A percentile compares a stretch with the other conserved stretches of the same genome.
These are phyloP conservation scores for Pangasianodon gigas DNA, from an alignment of 2,113 vertebrate genomes.

Conservation along the genomic window DNA sequence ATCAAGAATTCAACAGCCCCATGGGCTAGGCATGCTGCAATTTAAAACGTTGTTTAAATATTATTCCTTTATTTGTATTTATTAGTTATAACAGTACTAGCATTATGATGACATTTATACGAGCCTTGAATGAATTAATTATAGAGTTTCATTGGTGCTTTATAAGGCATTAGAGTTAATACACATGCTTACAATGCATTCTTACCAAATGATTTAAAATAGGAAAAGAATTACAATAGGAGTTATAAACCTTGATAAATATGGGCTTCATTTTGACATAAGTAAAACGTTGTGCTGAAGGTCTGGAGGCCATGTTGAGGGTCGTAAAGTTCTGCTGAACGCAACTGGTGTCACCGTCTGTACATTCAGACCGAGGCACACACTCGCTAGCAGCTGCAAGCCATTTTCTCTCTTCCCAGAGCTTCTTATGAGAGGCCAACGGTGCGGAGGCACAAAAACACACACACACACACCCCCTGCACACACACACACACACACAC, in stretches of 20 bases:
- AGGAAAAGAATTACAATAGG: not conserved
- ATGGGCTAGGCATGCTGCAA: not conserved
- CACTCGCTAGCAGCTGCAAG: conserved; percentile 50
- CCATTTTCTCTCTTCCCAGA: conserved; percentile 46
- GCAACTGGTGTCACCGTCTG: conserved; percentile 37
- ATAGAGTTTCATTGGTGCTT: not conserved
- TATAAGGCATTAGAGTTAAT: not conserved
- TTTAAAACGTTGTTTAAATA: not conserved
- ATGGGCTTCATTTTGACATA: not conserved
- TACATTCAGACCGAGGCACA: conserved; percentile 24
- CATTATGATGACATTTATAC: not conserved
- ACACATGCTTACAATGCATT: not conserved
- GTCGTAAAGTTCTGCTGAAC: conserved; percentile 3
- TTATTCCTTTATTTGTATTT: not conserved
- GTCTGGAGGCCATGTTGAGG: conserved; percentile 21
- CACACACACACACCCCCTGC: conserved; percentile 14
- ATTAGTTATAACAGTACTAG: not conserved
- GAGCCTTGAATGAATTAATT: not conserved
- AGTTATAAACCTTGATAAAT: not conserved
- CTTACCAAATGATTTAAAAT: not conserved
- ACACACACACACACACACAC: conserved; percentile 27
- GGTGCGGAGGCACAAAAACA: not conserved
- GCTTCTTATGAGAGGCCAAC: conserved; percentile 42
- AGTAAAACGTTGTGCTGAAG: not conserved
- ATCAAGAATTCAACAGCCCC: not conserved